These are phyloP conservation scores for Strigops habroptila DNA, from an alignment of 2,113 vertebrate genomes.

Conservation along the genomic window DNA sequence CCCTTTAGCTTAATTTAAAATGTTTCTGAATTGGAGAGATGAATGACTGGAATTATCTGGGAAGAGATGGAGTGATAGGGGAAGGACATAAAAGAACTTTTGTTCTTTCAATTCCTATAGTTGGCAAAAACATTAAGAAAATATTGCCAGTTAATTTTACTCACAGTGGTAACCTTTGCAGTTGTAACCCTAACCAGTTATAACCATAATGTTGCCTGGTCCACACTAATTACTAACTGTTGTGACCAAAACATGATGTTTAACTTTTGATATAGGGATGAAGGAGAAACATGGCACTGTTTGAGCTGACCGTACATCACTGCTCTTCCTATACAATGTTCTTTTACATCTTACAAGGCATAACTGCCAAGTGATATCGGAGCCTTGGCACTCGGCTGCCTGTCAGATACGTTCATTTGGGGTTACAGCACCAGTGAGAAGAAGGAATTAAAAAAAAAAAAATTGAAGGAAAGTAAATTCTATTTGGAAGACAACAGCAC, in stretches of 20 bases:
- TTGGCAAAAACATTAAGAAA: slow-evolving; percentile 34
- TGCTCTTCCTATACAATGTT: not conserved
- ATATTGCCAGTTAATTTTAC: slow-evolving; percentile 44
- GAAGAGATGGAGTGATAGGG: slow-evolving; percentile 11
- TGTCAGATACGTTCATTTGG: not conserved
- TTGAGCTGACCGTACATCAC: not conserved
- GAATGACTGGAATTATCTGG: slow-evolving; percentile 46
- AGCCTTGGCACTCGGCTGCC: not conserved
- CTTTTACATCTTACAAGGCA: not conserved
- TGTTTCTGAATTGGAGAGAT: slow-evolving; percentile 27
- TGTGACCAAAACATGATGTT: not conserved
- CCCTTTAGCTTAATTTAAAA: slow-evolving; percentile 51
- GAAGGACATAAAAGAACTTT: slow-evolving; percentile 27
- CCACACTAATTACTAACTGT: not conserved
- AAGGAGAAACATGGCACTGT: not conserved
- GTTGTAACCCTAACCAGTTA: slow-evolving; percentile 45
- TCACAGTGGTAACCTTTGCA: slow-evolving; percentile 25
- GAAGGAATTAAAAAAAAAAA: not conserved
- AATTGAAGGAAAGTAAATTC: not conserved
- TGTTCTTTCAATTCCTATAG: not conserved
- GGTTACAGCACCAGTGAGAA: not conserved
- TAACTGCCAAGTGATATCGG: not conserved
- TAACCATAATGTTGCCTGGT: not conserved
- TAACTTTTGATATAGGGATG: not conserved
- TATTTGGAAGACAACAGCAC: not conserved